These are phyloP conservation scores for Lepus townsendii DNA, from an alignment of 2,797 vertebrate genomes.

Conservation along the genomic window DNA sequence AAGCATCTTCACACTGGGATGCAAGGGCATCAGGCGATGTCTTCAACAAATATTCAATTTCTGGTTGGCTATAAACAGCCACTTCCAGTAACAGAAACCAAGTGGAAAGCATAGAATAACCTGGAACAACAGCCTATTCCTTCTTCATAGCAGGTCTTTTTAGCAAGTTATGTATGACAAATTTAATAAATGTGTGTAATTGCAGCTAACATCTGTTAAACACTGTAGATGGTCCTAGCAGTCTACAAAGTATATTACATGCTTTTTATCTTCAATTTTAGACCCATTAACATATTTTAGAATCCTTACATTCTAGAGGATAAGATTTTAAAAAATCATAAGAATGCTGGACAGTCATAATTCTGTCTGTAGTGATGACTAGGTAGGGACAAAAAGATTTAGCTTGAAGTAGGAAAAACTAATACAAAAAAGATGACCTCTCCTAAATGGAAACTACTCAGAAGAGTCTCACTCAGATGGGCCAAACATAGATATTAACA, in stretches of 20 bases:
- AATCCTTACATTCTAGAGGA: constrained; percentile 13
- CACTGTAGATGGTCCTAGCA: not conserved
- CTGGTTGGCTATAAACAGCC: not conserved
- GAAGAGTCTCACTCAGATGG: not conserved
- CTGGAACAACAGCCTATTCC: not conserved
- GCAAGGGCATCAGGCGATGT: not conserved
- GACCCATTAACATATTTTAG: not conserved
- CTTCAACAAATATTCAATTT: not conserved
- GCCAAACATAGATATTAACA: not conserved
- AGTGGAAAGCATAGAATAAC: not conserved
- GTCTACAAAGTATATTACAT: not conserved
- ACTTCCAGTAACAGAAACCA: constrained; percentile 16
- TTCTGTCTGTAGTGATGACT: constrained; percentile 7
- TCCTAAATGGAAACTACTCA: constrained; percentile 11
- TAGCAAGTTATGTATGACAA: not conserved
- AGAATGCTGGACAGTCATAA: not conserved
- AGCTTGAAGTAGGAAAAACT: constrained; percentile 35
- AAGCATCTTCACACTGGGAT: not conserved
- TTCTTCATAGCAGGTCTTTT: not conserved
- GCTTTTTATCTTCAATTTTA: constrained; percentile 41
- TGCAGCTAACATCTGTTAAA: not conserved
- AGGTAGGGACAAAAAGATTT: not conserved
- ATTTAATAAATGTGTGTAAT: not conserved
- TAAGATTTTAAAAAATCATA: not conserved
- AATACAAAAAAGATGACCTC: constrained; percentile 29